Evolutionary conservation across 2,888 invertebrate genomes (phyloP), one percentile per base, ranked within the genome.

Genomic region (Zonitis immaculata): DNA sequence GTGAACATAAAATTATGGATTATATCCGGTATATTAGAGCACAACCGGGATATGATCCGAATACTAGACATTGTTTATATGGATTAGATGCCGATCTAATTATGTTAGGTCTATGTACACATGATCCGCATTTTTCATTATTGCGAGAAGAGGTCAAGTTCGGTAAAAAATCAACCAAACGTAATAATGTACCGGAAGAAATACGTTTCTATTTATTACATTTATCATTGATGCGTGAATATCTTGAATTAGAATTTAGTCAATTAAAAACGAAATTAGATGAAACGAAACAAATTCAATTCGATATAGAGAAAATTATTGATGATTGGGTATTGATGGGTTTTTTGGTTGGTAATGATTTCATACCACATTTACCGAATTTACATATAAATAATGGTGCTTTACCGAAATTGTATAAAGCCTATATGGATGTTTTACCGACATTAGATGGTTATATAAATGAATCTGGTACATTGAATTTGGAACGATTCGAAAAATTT

Each of bases 1-100:
- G 99, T 0, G 99, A 99, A 76, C 99, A 99, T 75, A 98, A 98
- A 78, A 95, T 98, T 58, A 97, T 98, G 97, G 98, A 98, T 75
- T 98, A 94, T 72, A 97, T 99, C 63, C 82, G 98, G 2, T 90
- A 85, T 77, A 81, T 92, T 68, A 89, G 92, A 65, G 83, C 92
- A 0, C 86, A 89, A 71, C 85, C 89, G 0, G 86, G 84, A 55
- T 95, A 95, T 71, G 87, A 97, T 74, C 86, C 90, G 0, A 90
- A 95, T 73, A 96, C 95, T 0, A 79, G 95, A 14, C 98, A 99
- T 75, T 99, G 98, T 73, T 81, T 99, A 45, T 98, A 98, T 73
- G 98, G 98, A 0, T 79, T 97, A 20, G 98, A 99, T 76, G 97
- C 98, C 1, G 98, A 99, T 82, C 83, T 99, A 60, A 95, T 99